Percentiles rank a stretch among this genome's conserved stretches.
phyloP scores from a whole-genome alignment of 2,797 vertebrate genomes.

The Moxostoma hubbsi region DNA sequence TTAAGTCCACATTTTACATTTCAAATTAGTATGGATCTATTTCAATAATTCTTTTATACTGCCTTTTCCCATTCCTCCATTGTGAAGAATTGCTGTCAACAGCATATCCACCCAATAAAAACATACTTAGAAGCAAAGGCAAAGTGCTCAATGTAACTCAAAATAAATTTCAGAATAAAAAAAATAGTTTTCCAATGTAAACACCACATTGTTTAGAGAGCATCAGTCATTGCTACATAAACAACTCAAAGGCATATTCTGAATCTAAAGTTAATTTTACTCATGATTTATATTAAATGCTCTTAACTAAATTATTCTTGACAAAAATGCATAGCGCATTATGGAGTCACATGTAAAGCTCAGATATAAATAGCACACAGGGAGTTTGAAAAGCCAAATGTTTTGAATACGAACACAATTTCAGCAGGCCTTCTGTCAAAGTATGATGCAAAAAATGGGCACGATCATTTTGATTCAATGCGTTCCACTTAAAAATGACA shows the following conservation, averaged over 20 bases:
- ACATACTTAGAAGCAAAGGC: constrained; percentile 45
- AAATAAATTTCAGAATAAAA: constrained; percentile 36
- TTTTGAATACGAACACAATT: constrained; percentile 23
- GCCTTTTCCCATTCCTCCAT: constrained; percentile 9
- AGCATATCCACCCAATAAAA: constrained; percentile 32
- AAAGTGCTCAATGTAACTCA: constrained; percentile 29
- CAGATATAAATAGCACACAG: constrained; percentile 4
- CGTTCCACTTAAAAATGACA: constrained; percentile 3
- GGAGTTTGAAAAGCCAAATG: neutral
- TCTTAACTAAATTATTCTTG: constrained; percentile 36
- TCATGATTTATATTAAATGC: constrained; percentile 50
- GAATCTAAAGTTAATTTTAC: constrained; percentile 40
- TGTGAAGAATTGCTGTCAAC: constrained; percentile 16
- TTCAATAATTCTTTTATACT: neutral
- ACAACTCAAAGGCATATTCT: constrained; percentile 56
- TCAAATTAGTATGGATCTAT: constrained; percentile 6
- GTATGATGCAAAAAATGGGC: constrained; percentile 1
- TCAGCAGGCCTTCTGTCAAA: constrained; percentile 31
- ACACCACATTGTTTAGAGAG: constrained; percentile 34
- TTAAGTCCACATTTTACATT: neutral
- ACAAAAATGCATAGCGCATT: constrained; percentile 30
- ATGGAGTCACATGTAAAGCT: constrained; percentile 15
- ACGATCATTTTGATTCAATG: neutral
- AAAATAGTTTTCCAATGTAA: constrained; percentile 39
- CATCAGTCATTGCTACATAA: constrained; percentile 51